phyloP scores from a whole-genome alignment of 1,140 invertebrate genomes.

The Teleogryllus occipitalis region DNA sequence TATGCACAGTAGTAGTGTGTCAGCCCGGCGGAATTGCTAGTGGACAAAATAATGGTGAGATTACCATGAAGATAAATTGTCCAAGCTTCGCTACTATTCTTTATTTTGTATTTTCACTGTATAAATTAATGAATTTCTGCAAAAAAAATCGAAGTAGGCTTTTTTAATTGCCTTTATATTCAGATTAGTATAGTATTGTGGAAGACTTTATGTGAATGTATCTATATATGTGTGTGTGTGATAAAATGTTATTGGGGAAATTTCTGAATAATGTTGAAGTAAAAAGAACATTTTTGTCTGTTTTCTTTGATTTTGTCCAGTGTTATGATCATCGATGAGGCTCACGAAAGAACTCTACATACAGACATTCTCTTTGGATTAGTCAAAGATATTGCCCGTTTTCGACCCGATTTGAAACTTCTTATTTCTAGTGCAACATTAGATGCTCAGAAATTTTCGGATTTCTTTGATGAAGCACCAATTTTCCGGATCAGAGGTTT shows the following conservation, averaged over 20 bases:
- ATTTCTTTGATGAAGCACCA: slow-evolving; percentile 97
- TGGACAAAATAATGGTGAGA: too few relatives aligned
- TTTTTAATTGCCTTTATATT: too few relatives aligned
- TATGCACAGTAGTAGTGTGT: too few relatives aligned
- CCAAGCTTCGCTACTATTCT: too few relatives aligned
- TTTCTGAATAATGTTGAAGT: neutral
- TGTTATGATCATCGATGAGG: slow-evolving; percentile 99
- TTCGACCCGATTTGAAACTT: slow-evolving; percentile 89
- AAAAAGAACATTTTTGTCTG: neutral
- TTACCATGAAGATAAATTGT: too few relatives aligned
- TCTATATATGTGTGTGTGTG: too few relatives aligned
- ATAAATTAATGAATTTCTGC: too few relatives aligned
- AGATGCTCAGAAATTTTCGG: slow-evolving; percentile 96
- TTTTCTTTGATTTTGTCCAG: slow-evolving; percentile 40
- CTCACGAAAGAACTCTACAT: slow-evolving; percentile 95
- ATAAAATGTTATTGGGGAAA: neutral
- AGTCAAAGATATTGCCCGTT: slow-evolving; percentile 95
- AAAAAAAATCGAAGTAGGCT: too few relatives aligned
- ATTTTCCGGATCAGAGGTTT: slow-evolving; percentile 92
- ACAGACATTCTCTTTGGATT: slow-evolving; percentile 98
- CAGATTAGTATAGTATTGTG: too few relatives aligned
- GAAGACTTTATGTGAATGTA: too few relatives aligned
- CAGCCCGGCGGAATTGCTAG: too few relatives aligned
- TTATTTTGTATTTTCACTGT: too few relatives aligned
- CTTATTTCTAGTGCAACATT: slow-evolving; percentile 96